Evolutionary conservation across 2,113 vertebrate species (phyloP), one percentile per base, ranked within the genome.

Genomic region (Chloroceryle aenea): DNA sequence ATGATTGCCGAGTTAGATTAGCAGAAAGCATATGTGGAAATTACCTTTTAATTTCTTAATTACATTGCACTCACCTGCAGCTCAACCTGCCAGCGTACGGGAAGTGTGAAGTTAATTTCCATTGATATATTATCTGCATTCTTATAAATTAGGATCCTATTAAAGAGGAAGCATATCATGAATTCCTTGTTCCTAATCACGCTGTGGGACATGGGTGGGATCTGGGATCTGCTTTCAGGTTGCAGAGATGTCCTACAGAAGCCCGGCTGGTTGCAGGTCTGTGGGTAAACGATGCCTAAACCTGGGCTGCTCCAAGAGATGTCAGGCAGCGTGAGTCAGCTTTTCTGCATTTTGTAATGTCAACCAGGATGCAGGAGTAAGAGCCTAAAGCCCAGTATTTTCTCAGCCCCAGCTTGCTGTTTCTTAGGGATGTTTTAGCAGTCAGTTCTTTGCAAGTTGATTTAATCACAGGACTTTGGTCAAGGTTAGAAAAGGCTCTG

Each of bases 11-110:
- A 91, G 94, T 94, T 95, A 83, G 92, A 97, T 82, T 92, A 97
- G 95, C 96, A 79, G 96, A 97, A 96, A 88, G 97, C 95, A 94
- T 91, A 98, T 92, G 95, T 96, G 97, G 97, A 98, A 98, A 98
- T 98, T 97, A 98, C 97, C 97, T 98, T 98, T 97, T 98, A 98
- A 98, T 98, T 98, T 97, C 97, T 98, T 98, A 98, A 98, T 98
- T 98, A 97, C 97, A 91, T 94, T 95, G 97, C 97, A 95, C 95
- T 97, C 97, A 98, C 97, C 97, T 97, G 97, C 97, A 95, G 97
- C 96, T 98, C 97, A 96, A 87, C 97, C 96, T 89, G 86, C 93
- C 94, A 94, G 82, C 50, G 63, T 81, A 94, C 88, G 90, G 78
- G 30, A 86, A 89, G 86, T 94, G 88, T 77, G 80, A 95, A 96